Conservation (phyloP, 2,113 vertebrate genomes). For the Ivindomyrus marchei region DNA sequence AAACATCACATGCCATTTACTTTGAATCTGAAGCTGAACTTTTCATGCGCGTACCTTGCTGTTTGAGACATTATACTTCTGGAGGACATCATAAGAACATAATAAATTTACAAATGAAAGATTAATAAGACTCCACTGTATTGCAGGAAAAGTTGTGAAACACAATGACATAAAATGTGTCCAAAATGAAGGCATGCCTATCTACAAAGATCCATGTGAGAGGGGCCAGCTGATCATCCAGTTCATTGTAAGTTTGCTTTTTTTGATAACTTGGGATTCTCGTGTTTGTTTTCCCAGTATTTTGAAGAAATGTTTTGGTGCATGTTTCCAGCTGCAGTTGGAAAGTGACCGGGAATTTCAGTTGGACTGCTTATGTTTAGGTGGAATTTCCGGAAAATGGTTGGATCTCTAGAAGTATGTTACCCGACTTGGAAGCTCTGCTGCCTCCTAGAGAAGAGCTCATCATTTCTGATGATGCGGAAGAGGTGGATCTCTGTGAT, state of each 20-base stretch:
- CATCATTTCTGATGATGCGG: conserved; percentile 82
- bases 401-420: conserved; percentile 80
- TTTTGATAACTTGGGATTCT: conserved; percentile 34
- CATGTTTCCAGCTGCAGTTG: neutral
- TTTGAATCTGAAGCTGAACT: neutral
- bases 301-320: neutral
- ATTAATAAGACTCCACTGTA: neutral
- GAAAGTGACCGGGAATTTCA: conserved; percentile 39
- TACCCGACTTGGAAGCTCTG: conserved; percentile 73
- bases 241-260: conserved; percentile 68
- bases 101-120: neutral
- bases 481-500: conserved; percentile 81
- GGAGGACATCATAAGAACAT: neutral
- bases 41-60: neutral
- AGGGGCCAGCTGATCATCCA: conserved; percentile 78
- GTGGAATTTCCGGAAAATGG: conserved; percentile 81
- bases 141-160: conserved; percentile 81
- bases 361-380: conserved; percentile 79
- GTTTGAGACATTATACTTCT: neutral
- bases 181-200: conserved; percentile 83
- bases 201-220: conserved; percentile 76
- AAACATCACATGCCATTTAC: neutral
- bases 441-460: conserved; percentile 77
- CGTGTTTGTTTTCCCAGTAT: neutral
- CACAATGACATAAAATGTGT: conserved; percentile 73